phyloP scores from a whole-genome alignment of 2,888 invertebrate species.

The Ariolimax columbianus region DNA sequence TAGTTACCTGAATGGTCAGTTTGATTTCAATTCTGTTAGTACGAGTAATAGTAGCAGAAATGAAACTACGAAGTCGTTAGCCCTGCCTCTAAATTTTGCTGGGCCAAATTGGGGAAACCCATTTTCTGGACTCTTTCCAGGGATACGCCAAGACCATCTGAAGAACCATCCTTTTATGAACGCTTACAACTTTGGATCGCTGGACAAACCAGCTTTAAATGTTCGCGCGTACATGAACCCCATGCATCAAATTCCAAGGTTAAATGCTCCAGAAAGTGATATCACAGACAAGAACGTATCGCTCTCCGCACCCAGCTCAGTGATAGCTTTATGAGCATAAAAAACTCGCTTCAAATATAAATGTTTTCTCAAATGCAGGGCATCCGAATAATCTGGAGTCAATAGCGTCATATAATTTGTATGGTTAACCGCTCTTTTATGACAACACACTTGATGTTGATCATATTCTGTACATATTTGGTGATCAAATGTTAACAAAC shows the following conservation, averaged over 20 bases:
- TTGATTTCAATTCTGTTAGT: not conserved
- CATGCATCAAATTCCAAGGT: not conserved
- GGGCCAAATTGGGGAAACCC: conserved; percentile 38
- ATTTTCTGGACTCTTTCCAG: conserved; percentile 40
- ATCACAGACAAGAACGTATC: conserved; percentile 4
- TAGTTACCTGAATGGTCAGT: conserved; percentile 34
- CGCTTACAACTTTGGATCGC: conserved; percentile 7
- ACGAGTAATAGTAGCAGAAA: not conserved
- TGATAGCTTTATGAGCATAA: conserved; percentile 21
- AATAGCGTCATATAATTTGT: no score
- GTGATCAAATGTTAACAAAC: no score
- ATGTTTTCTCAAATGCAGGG: no score
- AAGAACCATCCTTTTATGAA: conserved; percentile 27
- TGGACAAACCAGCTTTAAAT: conserved; percentile 28
- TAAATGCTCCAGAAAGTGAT: not conserved
- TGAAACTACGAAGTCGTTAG: not conserved
- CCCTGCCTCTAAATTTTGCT: conserved; percentile 32
- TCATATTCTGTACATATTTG: no score
- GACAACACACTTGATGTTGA: no score
- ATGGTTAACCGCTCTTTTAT: no score
- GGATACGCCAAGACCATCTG: conserved; percentile 25
- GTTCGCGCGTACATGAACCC: conserved; percentile 22
- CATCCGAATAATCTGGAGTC: no score
- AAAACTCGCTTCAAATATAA: no score
- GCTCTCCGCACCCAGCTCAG: not conserved